Evolutionary conservation across 2,888 invertebrate species (phyloP), one percentile per base, ranked within the genome.

Genomic region (Neria commutata): DNA sequence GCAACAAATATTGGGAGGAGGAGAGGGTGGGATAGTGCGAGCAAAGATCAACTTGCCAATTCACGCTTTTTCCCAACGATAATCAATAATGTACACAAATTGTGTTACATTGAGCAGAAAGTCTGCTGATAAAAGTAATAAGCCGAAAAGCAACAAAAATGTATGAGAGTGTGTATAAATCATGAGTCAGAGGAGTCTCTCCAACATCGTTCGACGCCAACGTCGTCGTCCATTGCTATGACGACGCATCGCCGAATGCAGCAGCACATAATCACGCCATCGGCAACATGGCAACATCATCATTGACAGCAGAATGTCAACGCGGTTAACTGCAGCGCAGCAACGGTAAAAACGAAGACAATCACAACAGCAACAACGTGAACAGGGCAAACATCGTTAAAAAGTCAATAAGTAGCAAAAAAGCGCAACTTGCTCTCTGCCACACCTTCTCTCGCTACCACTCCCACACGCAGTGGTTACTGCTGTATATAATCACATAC

Each of bases 61-160:
- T 40, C 45, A 56, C 54, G n/a, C 14, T 10, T 48, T 21, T 6
- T 29, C 6, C 6, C 29, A 29, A 5, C 0, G 2, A 42, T 42
- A 2, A 42, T 11, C 17, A 17, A 29, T 25, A 65, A 68, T 29
- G 34, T 47, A 26, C 51, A 57, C 53, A 58, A 55, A 55, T 48
- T 54, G 49, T 57, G 60, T 58, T 55, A 49, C 47, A 59, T 75
- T 73, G 69, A 62, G 68, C 69, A 69, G 70, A 69, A 74, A 70
- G 67, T 66, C 63, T 33, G 52, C 48, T 64, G 76, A 74, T 75
- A 76, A 74, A 66, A 65, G 25, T 4, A 29, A 29, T 54, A 59
- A 62, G 59, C 16, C 8, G n/a, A 37, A 37, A 37, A 37, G n/a
- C 6, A 37, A 37, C 37, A 8, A 37, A 6, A 37, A 37, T 37